A percentile compares a stretch with the other conserved stretches of the same genome.
phyloP scores from a whole-genome alignment of 2,113 vertebrate species.

The Glareola pratincola region DNA sequence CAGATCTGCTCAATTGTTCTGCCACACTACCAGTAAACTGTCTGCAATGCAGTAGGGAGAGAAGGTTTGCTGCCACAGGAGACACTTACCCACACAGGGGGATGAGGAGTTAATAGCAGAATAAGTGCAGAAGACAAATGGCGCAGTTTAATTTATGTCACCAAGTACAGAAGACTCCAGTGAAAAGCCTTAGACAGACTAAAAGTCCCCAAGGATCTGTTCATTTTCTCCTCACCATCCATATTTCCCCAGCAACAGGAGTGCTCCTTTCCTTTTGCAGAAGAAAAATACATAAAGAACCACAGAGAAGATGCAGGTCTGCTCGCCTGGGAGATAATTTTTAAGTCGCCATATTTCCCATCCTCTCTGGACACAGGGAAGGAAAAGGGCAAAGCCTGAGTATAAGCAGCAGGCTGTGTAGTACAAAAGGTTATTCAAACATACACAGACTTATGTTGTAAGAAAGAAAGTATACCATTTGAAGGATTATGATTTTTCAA shows the following conservation, averaged over 20 bases:
- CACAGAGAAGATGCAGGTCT: neutral
- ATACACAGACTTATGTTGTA: neutral
- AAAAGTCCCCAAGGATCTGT: neutral
- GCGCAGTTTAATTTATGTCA: neutral
- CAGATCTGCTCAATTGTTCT: neutral
- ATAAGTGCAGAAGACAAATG: conserved; percentile 7
- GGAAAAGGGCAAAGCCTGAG: neutral
- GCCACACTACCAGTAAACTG: neutral
- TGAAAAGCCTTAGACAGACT: neutral
- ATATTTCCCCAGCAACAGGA: neutral
- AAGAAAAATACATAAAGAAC: neutral
- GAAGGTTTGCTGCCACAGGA: neutral
- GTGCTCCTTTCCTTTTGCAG: neutral
- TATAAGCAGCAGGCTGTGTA: neutral
- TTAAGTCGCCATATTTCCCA: neutral
- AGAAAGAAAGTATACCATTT: neutral
- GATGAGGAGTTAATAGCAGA: neutral
- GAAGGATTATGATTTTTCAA: neutral
- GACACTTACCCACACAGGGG: neutral
- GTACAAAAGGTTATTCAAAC: neutral
- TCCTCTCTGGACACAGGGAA: neutral
- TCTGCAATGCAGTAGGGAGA: neutral
- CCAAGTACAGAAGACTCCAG: neutral
- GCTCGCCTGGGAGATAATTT: neutral
- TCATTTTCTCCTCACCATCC: neutral